Base-by-base conservation (phyloP, 2,113 vertebrate species). In the Aythya baeri region DNA sequence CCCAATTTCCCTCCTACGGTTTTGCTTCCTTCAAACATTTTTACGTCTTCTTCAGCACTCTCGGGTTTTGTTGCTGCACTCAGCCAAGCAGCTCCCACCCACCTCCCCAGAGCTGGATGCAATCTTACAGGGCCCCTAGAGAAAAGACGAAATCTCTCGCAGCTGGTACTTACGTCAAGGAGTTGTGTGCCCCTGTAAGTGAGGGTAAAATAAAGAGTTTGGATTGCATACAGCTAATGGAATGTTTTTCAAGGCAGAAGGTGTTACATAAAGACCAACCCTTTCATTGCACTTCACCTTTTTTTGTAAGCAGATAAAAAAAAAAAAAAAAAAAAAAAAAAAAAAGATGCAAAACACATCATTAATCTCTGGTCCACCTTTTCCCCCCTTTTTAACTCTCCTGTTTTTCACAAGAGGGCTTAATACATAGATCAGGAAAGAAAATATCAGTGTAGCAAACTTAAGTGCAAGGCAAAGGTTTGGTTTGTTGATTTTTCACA, bases 61-160 rank as follows among this genome's bases (percentile, higher is more conserved):
- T 14, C 65, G 7, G 29, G 65, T 7, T 86, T 93, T 65, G 52
- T 78, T 44, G 54, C 86, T 93, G 61, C 9, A 8, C 54, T 96
- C 83, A 88, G 74, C 57, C 66, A 73, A 43, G 83, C 49, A 70
- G 62, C 88, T 93, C 44, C 93, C 91, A 91, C 91, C 68, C 88
- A 93, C 85, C 25, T 94, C 20, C 41, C 70, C n/a, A 36, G 76
- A 91, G 49, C 15, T 66, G 86, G 41, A 83, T 90, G 76, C 65
- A 50, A 25, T 16, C 13, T 77, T 54, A 34, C 25, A 71, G 32
- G 52, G 54, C 44, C 49, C 31, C 62, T 54, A 72, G 66, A 79
- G 81, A 68, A 70, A 83, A 90, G 72, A 32, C 32, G 74, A 43
- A 26, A 67, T 68, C 78, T 57, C 43, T 3, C 3, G 2, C 26